Base-by-base conservation (phyloP, 2,888 invertebrate genomes). In the Alcis repandata region DNA sequence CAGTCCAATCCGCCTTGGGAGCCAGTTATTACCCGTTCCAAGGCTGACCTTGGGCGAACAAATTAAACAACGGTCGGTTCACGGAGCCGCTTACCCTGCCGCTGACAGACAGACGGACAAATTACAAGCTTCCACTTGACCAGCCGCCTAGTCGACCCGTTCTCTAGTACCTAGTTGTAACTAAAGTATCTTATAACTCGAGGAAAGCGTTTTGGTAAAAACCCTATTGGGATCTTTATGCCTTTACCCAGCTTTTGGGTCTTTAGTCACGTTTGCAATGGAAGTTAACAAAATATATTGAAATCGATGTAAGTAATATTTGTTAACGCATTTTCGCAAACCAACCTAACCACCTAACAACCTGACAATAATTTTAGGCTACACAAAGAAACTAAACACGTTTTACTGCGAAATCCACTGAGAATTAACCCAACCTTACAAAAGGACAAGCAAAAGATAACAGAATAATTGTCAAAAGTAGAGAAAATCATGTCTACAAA, bases 1-100 rank as follows among this genome's bases (percentile, higher is more conserved):
- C 45, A 43, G 49, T 36, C 19, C 19, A 56, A 49, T n/a, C 40
- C 56, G 40, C 43, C 19, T 33, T 22, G 61, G 36, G 27, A 46
- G 43, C 11, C 57, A 33, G 52, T 61, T 61, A 54, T 48, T 49
- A 54, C 36, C 52, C 38, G 40, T 43, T 40, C 46, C 33, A 57
- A 56, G 65, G 59, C 45, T 54, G 51, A n/a, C 54, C 54, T 64
- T 64, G 59, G 20, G 54, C 57, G 15, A 27, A 17, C 43, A 52
- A 54, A 56, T 60, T 36, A 51, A 56, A 48, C 64, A 17, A 36
- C 20, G 19, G 17, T 32, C 59, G 49, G 36, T 38, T 59, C 53
- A 57, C 45, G 38, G 57, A 17, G n/a, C 43, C 19, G 17, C 33
- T 27, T 19, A 13, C 36, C 36, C 36, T 36, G 36, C 51, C 19